Percentiles rank a stretch among this genome's conserved stretches.
phyloP scores from a whole-genome alignment of 2,113 vertebrate species.

The western clawed frog (Xenopus tropicalis) region UCB_Xtro_10.0 CM004443.2:206778501-206779000 shows the following conservation, averaged over 20 bases:
- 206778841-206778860: conserved; percentile 10
- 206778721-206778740: conserved; percentile 88
- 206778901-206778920: not conserved
- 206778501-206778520: too few relatives aligned
- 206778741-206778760: conserved; percentile 84
- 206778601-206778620: conserved; percentile 83
- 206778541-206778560: not conserved
- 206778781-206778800: too few relatives aligned
- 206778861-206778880: not conserved
- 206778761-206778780: conserved; percentile 65
- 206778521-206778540: too few relatives aligned
- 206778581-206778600: conserved; percentile 94
- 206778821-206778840: conserved; percentile 42
- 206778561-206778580: conserved; percentile 82
- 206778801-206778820: conserved; percentile 53
- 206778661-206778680: conserved; percentile 81
- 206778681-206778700: conserved; percentile 84
- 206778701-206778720: conserved; percentile 96
- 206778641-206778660: conserved; percentile 75
- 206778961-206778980: conserved; percentile 3
- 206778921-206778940: conserved; percentile 10
- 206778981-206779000: not conserved
- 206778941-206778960: not conserved
- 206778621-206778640: conserved; percentile 68
- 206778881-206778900: not conserved